Conservation (phyloP, 2,888 invertebrate genomes). For the Thymelicus lineola region DNA sequence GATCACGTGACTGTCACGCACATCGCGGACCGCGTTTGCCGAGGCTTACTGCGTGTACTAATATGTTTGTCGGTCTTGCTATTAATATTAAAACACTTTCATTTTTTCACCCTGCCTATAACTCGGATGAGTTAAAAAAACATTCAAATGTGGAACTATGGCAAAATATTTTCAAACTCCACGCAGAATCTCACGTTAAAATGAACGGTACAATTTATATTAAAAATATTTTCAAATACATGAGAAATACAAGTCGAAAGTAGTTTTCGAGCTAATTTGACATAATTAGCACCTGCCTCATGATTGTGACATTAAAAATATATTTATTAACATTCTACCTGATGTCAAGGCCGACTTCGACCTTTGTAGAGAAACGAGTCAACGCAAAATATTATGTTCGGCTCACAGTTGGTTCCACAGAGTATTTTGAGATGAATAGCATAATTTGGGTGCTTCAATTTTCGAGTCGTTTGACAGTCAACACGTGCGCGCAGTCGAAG, state of each 20-base stretch:
- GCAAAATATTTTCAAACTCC: neutral
- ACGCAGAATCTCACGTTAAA: neutral
- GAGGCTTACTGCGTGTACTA: conserved; percentile 35
- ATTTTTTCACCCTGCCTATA: neutral
- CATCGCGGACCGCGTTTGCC: conserved; percentile 20
- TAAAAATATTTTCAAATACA: neutral
- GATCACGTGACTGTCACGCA: conserved; percentile 33
- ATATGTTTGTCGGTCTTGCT: conserved; percentile 29
- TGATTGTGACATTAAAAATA: neutral
- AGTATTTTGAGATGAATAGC: too few relatives aligned
- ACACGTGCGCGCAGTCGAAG: too few relatives aligned
- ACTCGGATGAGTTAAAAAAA: neutral
- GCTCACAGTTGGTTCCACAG: too few relatives aligned
- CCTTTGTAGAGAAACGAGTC: neutral
- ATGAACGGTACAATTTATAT: neutral
- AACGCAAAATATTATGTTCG: too few relatives aligned
- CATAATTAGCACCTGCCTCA: neutral
- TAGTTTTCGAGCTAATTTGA: neutral
- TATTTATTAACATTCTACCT: neutral
- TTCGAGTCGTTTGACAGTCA: too few relatives aligned
- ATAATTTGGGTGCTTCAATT: too few relatives aligned
- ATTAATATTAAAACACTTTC: conserved; percentile 17
- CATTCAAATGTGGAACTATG: neutral
- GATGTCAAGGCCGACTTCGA: neutral
- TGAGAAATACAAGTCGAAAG: neutral